These are phyloP conservation scores for Zosterops hypoxanthus DNA, from an alignment of 2,113 vertebrate genomes.

Conservation along the genomic window DNA sequence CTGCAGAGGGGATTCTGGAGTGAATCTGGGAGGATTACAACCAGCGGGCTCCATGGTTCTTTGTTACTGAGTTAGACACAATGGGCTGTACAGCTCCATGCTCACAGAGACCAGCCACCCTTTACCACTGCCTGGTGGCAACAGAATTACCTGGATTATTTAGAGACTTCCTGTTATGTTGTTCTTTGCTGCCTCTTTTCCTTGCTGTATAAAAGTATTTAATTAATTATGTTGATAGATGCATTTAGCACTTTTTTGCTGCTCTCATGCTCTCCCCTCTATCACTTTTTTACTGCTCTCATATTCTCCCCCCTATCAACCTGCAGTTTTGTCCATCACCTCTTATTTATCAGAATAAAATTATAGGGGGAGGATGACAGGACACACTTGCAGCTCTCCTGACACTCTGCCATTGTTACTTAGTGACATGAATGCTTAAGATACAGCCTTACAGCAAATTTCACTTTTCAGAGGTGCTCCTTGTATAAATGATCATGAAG, in stretches of 20 bases:
- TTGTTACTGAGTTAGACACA: background rate
- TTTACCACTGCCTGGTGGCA: background rate
- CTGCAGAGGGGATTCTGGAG: background rate
- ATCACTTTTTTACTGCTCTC: background rate
- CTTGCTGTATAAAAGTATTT: background rate
- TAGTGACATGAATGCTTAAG: background rate
- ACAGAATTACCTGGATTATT: accelerated
- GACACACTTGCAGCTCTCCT: background rate
- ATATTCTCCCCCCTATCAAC: background rate
- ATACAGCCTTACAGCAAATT: background rate
- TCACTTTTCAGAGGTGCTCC: constrained; percentile 77
- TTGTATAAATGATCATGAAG: constrained; percentile 88
- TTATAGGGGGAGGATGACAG: accelerated
- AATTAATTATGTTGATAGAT: background rate
- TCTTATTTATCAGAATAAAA: background rate
- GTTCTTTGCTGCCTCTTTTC: background rate
- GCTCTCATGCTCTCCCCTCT: background rate
- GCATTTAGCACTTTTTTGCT: background rate
- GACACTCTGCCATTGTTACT: background rate
- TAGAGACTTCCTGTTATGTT: background rate
- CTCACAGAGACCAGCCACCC: background rate
- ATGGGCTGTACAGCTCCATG: background rate
- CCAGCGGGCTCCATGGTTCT: background rate
- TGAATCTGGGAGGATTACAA: background rate
- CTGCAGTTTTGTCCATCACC: background rate